A percentile compares a stretch with the other conserved stretches of the same genome.
phyloP scores from a whole-genome alignment of 2,797 vertebrate genomes.

The Chelmon rostratus region DNA sequence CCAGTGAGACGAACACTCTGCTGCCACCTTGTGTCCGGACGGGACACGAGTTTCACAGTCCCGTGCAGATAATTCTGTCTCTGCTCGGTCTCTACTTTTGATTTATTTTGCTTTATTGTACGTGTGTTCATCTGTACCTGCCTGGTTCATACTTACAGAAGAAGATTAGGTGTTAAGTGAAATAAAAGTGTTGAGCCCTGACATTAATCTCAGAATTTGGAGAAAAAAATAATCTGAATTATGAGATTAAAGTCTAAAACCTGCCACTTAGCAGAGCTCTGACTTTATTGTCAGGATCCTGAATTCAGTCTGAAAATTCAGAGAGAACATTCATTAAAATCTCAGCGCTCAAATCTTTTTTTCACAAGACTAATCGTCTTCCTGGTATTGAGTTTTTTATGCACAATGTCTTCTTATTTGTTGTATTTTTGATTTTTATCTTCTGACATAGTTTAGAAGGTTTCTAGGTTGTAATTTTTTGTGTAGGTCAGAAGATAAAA shows the following conservation, averaged over 20 bases:
- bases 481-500: constrained; percentile 17
- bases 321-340: constrained; percentile 40
- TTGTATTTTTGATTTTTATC: constrained; percentile 24
- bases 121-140: neutral
- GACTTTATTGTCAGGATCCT: constrained; percentile 12
- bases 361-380: neutral
- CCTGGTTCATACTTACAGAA: constrained; percentile 5
- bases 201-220: constrained; percentile 14
- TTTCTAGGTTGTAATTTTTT: neutral
- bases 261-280: constrained; percentile 1
- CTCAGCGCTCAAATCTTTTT: constrained; percentile 1
- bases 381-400: neutral
- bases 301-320: constrained; percentile 2
- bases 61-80: neutral
- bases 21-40: constrained; percentile 86
- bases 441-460: constrained; percentile 1
- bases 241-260: constrained; percentile 26
- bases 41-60: neutral
- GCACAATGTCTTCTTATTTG: neutral
- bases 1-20: constrained; percentile 70
- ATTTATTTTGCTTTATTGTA: neutral
- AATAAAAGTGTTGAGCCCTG: constrained; percentile 1
- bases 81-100: constrained; percentile 3
- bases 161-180: constrained; percentile 1
- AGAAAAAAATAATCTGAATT: constrained; percentile 31